Percentiles rank a stretch among this genome's conserved stretches.
Evolutionary conservation across 2,113 vertebrate genomes (phyloP).

Genomic region (Cricetomys ansorgei): DNA sequence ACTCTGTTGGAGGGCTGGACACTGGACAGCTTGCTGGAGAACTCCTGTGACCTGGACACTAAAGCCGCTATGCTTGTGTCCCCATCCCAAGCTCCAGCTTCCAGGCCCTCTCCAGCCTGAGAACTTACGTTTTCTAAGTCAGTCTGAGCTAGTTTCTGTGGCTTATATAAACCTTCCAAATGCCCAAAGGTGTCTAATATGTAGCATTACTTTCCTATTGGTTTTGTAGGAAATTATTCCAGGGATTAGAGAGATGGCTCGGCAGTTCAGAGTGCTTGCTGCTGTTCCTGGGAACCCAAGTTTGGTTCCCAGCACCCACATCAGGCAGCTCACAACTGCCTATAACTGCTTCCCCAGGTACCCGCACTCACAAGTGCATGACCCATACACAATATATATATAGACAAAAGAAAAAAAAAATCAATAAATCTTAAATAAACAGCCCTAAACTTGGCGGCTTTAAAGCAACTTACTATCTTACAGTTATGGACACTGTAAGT

Average conservation of each 20-base stretch:
- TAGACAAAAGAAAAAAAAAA: neutral
- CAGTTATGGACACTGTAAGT: neutral
- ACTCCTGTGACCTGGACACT: neutral
- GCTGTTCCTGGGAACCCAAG: neutral
- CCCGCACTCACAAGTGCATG: neutral
- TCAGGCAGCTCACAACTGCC: neutral
- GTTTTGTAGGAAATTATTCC: neutral
- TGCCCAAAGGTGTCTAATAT: neutral
- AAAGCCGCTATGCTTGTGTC: neutral
- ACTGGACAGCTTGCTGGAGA: neutral
- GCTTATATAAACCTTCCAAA: neutral
- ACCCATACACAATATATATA: neutral
- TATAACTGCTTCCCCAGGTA: neutral
- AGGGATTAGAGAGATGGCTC: neutral
- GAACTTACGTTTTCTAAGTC: neutral
- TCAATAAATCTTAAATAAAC: neutral
- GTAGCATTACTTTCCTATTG: neutral
- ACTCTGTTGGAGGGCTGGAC: neutral
- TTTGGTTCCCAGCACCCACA: neutral
- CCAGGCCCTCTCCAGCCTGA: neutral
- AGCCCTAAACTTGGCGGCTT: neutral
- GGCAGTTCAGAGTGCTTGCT: neutral
- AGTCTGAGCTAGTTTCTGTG: neutral
- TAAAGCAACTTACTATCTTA: neutral
- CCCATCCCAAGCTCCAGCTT: neutral